A percentile compares a stretch with the other conserved stretches of the same genome.
Evolutionary conservation across 2,888 invertebrate genomes (phyloP).

Genomic region (Mesorhabditis sp.): DNA sequence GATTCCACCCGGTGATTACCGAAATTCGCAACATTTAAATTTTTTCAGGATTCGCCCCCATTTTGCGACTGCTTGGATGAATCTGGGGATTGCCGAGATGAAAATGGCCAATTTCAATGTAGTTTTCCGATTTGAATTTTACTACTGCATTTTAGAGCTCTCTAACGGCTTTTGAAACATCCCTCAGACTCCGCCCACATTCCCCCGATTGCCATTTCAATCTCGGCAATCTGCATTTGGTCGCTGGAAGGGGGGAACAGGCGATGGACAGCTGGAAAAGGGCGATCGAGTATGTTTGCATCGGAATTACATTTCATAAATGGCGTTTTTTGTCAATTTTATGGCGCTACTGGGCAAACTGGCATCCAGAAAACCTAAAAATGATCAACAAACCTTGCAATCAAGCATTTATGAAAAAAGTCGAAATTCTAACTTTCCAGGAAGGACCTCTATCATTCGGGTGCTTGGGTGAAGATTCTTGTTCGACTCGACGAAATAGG

Average conservation of each 20-base stretch:
- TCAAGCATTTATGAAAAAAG: no score
- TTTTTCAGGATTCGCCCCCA: constrained; percentile 65
- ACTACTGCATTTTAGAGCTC: constrained; percentile 71
- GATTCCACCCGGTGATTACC: no score
- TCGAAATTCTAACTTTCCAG: constrained; percentile 73
- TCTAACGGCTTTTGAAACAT: constrained; percentile 75
- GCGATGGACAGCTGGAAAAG: constrained; percentile 79
- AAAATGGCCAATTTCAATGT: constrained; percentile 59
- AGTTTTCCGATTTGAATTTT: constrained; percentile 65
- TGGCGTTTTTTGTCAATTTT: neutral
- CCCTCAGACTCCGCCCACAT: constrained; percentile 72
- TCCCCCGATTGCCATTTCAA: constrained; percentile 93
- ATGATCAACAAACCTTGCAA: neutral
- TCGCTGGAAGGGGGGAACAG: constrained; percentile 70
- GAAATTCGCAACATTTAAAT: no score
- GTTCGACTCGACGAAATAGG: constrained; percentile 60
- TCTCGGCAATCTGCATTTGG: constrained; percentile 86
- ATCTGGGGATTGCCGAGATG: constrained; percentile 85
- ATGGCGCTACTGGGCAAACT: constrained; percentile 58
- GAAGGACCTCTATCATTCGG: constrained; percentile 71
- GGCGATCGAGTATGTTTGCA: constrained; percentile 69
- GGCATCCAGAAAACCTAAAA: neutral
- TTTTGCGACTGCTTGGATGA: constrained; percentile 97
- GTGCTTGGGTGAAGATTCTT: constrained; percentile 73
- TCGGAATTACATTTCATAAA: neutral